Evolutionary conservation across 1,140 invertebrate genomes (phyloP), one percentile per base, ranked within the genome.

Genomic region (Harlomillsia oculata): DNA sequence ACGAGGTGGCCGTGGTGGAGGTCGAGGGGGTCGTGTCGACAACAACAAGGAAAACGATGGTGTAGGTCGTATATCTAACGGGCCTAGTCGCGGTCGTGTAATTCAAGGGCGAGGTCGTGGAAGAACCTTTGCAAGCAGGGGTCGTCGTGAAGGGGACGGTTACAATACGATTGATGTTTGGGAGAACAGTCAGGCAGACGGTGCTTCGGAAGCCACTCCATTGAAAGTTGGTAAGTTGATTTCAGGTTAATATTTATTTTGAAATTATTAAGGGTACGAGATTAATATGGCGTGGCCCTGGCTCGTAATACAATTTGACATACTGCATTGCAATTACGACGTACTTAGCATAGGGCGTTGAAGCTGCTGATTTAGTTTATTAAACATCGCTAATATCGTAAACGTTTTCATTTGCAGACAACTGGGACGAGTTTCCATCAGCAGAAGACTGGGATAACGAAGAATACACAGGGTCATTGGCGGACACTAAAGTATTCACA

Each of bases 401-500:
- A n/a, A n/a, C 34, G 23, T 34, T 3, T 26, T 39, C 5, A 5
- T 16, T 40, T 32, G 21, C 32, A 63, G 63, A 62, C 30, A 52
- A 65, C 20, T 65, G 64, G 64, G 49, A 53, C n/a, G 64, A 62
- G 40, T 65, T 65, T 59, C 60, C 60, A 29, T 52, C 74, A 13
- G 75, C 81, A 67, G 87, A 90, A 72, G 89, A 94, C 67, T 94
- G 90, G 91, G 89, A 90, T 71, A 90, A 91, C 68, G 90, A 94
- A 73, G 89, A 92, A 69, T 95, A 92, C 75, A 89, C 88, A 11
- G 89, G 89, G 53, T 91, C 87, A 59, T 75, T 94, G 51, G 84
- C 88, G 51, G 91, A 95, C 68, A 91, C 87, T n/a, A 94, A 94
- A 76, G 90, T 96, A 45, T 91, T 91, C 67, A 90, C 87, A 30